These are phyloP conservation scores for Plecotus auritus DNA, from an alignment of 2,113 vertebrate genomes.

Conservation along the genomic window DNA sequence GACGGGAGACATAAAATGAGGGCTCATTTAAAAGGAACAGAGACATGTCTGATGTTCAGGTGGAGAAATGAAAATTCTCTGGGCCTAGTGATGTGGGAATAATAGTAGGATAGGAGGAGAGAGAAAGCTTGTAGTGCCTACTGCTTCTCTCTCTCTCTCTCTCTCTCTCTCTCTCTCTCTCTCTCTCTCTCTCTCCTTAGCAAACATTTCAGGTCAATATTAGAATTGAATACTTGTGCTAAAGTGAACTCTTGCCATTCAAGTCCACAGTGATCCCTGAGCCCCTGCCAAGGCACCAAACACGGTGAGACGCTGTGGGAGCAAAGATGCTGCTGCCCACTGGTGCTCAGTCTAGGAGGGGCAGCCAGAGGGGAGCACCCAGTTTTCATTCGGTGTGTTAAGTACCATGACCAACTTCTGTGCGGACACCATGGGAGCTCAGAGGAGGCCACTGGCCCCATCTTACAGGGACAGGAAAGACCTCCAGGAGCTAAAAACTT, in stretches of 20 bases:
- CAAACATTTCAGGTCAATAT: background rate
- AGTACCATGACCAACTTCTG: accelerated
- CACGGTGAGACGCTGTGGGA: background rate
- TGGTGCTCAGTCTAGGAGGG: background rate
- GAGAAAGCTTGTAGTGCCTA: background rate
- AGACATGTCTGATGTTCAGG: background rate
- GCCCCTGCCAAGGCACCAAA: too few species aligned
- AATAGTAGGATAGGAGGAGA: background rate
- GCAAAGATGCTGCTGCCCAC: too few species aligned
- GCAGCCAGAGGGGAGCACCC: background rate
- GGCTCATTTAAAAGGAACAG: background rate
- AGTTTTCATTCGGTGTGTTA: background rate
- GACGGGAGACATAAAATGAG: background rate
- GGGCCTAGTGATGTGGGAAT: background rate
- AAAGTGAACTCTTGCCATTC: background rate
- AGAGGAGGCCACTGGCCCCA: background rate
- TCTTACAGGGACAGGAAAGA: background rate
- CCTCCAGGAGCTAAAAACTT: background rate
- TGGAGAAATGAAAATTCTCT: background rate
- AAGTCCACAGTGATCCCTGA: background rate
- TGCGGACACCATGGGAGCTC: accelerated
- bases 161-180: too few species aligned
- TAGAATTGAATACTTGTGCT: background rate
- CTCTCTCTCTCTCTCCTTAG: too few species aligned
- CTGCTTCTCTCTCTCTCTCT: too few species aligned